These are phyloP conservation scores for Bothrops jararaca DNA, from an alignment of 2,113 vertebrate genomes.

Conservation along the genomic window DNA sequence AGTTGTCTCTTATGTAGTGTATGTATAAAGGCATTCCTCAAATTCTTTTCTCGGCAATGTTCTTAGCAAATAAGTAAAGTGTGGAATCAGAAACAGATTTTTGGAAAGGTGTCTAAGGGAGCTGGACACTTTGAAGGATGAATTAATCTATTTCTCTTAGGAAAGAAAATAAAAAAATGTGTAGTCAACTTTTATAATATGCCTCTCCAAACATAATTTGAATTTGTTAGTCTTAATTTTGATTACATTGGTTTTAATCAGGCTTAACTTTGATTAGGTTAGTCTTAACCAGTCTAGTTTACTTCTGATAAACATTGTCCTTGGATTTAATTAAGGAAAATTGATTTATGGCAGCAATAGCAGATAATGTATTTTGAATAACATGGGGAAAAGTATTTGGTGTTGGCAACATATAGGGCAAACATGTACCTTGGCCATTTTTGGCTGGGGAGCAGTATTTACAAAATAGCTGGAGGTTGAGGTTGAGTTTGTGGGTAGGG, in stretches of 20 bases:
- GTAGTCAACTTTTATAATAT: neutral
- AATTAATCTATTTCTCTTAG: neutral
- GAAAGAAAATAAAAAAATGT: neutral
- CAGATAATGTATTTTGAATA: neutral
- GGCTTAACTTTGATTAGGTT: neutral
- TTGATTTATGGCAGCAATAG: neutral
- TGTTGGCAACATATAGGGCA: neutral
- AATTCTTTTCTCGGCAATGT: constrained; percentile 72
- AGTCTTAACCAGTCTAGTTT: neutral
- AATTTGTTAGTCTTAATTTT: neutral
- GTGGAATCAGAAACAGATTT: constrained; percentile 77
- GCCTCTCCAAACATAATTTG: constrained; percentile 23
- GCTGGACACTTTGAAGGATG: constrained; percentile 30
- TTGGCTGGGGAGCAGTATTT: neutral
- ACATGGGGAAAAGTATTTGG: neutral
- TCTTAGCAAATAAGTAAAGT: constrained; percentile 65
- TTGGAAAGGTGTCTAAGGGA: constrained; percentile 58
- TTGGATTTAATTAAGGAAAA: neutral
- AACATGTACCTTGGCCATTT: neutral
- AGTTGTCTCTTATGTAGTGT: constrained; percentile 72
- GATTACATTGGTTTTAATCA: neutral
- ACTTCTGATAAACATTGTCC: neutral
- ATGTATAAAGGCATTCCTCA: constrained; percentile 68
- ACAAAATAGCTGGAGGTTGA: neutral
- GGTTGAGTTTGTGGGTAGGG: neutral